Evolutionary conservation across 2,113 vertebrate genomes (phyloP).

Genomic region (Ageneiosus marmoratus): DNA sequence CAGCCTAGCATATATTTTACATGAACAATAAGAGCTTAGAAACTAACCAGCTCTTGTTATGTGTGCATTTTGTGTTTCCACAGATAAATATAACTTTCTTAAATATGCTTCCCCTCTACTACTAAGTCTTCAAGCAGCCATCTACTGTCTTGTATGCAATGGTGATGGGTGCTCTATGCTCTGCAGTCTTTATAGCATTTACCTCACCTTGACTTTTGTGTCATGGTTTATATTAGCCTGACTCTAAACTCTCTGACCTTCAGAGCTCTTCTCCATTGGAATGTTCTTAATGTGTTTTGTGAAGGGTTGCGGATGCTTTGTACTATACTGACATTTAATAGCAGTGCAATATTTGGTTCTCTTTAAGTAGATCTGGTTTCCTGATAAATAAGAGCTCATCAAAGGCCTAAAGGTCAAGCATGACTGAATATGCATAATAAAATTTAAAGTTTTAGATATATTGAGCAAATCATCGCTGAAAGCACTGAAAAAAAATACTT

Average conservation of each 20-base stretch:
- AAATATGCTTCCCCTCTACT: background rate
- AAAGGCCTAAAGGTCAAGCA: background rate
- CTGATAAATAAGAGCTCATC: background rate
- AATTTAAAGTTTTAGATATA: background rate
- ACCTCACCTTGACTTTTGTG: background rate
- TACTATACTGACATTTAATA: slow-evolving; percentile 22
- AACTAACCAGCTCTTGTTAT: background rate
- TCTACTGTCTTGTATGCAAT: background rate
- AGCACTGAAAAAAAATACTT: background rate
- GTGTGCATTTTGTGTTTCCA: background rate
- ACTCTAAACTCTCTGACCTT: slow-evolving; percentile 15
- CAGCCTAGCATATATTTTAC: background rate
- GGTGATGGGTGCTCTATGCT: background rate
- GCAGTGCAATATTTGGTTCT: slow-evolving; percentile 1
- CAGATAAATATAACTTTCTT: background rate
- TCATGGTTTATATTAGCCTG: slow-evolving; percentile 24
- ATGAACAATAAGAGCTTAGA: background rate
- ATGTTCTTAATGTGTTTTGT: slow-evolving; percentile 10
- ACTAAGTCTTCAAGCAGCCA: background rate
- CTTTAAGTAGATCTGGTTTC: slow-evolving; percentile 11
- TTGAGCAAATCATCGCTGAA: background rate
- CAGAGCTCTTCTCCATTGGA: slow-evolving; percentile 12
- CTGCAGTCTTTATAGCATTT: background rate
- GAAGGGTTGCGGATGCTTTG: background rate
- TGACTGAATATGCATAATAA: background rate